A percentile compares a stretch with the other conserved stretches of the same genome.
Evolutionary conservation across 2,888 invertebrate species (phyloP).

Genomic region (Oscheius sp.): DNA sequence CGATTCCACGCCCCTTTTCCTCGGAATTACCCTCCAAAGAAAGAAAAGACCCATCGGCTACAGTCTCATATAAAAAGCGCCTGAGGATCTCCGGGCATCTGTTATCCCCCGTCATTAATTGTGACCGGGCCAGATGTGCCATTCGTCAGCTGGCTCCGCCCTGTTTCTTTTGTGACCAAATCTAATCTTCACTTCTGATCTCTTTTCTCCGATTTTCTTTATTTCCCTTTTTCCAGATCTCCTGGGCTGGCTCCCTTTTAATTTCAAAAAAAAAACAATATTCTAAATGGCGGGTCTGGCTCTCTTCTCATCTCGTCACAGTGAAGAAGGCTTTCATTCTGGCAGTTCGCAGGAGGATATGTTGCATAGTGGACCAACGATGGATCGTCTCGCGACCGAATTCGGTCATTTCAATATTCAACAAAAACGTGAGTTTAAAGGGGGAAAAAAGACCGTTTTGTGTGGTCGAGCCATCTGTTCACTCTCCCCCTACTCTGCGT

Average conservation of each 20-base stretch:
- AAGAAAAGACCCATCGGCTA: no score
- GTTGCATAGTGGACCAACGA: background rate
- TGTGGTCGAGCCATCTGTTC: background rate
- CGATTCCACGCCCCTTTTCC: no score
- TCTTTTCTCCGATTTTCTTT: constrained; percentile 1
- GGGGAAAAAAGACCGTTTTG: background rate
- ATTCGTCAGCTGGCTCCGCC: constrained; percentile 21
- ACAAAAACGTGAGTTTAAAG: constrained; percentile 13
- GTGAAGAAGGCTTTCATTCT: constrained; percentile 28
- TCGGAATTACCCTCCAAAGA: no score
- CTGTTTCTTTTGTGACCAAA: no score
- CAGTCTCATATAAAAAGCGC: no score
- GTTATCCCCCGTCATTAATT: constrained; percentile 25
- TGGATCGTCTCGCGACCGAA: constrained; percentile 16
- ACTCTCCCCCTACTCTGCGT: constrained; percentile 21
- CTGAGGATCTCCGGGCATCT: no score
- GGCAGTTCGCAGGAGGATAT: constrained; percentile 20
- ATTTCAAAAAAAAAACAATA: background rate
- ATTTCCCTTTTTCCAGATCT: constrained; percentile 11
- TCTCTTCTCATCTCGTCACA: constrained; percentile 14
- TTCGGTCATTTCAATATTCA: constrained; percentile 7
- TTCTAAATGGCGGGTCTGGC: constrained; percentile 17
- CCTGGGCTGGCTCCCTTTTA: constrained; percentile 20
- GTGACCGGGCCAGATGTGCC: constrained; percentile 21
- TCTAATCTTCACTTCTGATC: constrained; percentile 8